Conservation (phyloP, 2,113 vertebrate genomes). For the Serilophus lunatus region DNA sequence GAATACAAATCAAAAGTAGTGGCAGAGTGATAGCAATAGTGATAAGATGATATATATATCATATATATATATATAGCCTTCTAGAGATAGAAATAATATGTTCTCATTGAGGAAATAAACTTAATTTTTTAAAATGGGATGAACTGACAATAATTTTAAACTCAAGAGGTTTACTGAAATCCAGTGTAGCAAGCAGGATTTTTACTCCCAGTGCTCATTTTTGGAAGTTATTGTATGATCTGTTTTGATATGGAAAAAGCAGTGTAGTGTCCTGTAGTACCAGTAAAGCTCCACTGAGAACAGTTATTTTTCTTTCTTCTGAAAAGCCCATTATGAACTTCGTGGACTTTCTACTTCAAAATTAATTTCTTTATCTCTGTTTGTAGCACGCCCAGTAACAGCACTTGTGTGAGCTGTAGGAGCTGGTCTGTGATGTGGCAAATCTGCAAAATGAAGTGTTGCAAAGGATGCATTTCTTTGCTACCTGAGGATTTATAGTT, state of each 20-base stretch:
- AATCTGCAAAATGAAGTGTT: background rate
- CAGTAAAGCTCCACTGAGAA: background rate
- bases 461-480: background rate
- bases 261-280: background rate
- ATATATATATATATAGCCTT: background rate
- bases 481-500: background rate
- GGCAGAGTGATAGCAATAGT: background rate
- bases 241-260: background rate
- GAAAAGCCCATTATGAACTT: background rate
- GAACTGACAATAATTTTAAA: background rate
- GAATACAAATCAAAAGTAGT: background rate
- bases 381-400: background rate
- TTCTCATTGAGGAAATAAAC: background rate
- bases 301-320: background rate
- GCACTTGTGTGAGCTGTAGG: background rate
- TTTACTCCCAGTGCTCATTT: background rate
- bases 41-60: background rate
- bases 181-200: background rate
- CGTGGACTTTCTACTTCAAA: background rate
- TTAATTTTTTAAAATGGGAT: background rate
- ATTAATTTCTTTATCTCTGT: background rate
- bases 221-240: background rate
- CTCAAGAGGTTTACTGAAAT: background rate
- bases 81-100: background rate
- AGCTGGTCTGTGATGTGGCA: background rate